Evolutionary conservation across 2,888 invertebrate genomes (phyloP), one percentile per base, ranked within the genome.

Genomic region (Pterobdella sp.): DNA sequence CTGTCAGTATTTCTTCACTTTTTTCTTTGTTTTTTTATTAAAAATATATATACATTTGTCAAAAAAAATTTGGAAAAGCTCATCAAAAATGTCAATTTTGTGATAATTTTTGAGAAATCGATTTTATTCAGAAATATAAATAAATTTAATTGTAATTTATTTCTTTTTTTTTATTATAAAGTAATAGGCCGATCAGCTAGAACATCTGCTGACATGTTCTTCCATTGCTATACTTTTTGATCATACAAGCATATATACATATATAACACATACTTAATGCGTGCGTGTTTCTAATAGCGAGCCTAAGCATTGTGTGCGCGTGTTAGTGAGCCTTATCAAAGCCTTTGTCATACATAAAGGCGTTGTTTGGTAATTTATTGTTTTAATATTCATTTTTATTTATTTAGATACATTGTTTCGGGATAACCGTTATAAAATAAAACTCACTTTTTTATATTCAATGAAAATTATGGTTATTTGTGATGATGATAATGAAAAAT

Each of bases 341-440:
- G 60, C 10, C 60, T 56, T 56, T 56, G 60, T 56, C 60, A 56
- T 22, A 26, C 60, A 56, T 56, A 56, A 56, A 56, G 60, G 60
- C 60, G 60, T 56, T 56, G 60, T 56, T 56, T 14, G 10, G 18
- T 14, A 56, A 4, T 56, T 56, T 26, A 26, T 42, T 42, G 22
- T 42, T 42, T 42, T 42, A 42, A 14, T 42, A 42, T 56, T 26
- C 60, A 22, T 14, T 56, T n/a, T 22, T 56, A 4, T 56, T 56
- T 56, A 22, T 56, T 56, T 56, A 4, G 4, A 26, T 56, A 56
- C 26, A 26, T 56, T 7, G 18, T 18, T 42, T n/a, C n/a, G n/a
- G n/a, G n/a, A n/a, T n/a, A n/a, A n/a, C n/a, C n/a, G n/a, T 42
- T 42, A 18, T 42, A 14, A 14, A 18, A 7, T 7, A 42, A 42